These are phyloP conservation scores for Danio albolineatus DNA, from an alignment of 2,797 vertebrate genomes.

Conservation along the genomic window DNA sequence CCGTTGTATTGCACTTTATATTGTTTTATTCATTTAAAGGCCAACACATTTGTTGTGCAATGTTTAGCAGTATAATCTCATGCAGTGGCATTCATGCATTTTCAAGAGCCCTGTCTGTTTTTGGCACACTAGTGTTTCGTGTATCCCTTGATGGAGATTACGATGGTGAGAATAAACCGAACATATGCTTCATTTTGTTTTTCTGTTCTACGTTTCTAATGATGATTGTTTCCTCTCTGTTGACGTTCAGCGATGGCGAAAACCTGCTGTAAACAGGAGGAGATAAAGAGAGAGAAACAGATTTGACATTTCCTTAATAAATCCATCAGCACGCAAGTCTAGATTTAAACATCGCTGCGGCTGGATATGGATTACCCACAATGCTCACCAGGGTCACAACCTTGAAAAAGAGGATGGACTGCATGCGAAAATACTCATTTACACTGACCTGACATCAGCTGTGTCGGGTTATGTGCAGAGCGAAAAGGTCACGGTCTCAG, in stretches of 20 bases:
- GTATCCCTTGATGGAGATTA: not conserved
- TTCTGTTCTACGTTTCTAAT: not conserved
- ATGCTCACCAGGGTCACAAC: constrained; percentile 31
- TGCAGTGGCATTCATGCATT: not conserved
- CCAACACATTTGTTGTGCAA: not conserved
- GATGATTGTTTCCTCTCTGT: not conserved
- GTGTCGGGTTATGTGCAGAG: not conserved
- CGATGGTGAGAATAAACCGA: not conserved
- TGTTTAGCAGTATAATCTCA: not conserved
- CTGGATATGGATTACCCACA: constrained; percentile 47
- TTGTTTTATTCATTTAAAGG: not conserved
- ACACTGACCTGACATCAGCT: constrained; percentile 16
- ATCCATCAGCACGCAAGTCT: constrained; percentile 46
- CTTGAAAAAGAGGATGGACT: not conserved
- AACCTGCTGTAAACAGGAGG: not conserved
- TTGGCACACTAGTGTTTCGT: no score
- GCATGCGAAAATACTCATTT: not conserved
- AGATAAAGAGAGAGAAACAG: constrained; percentile 13
- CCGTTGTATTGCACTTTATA: not conserved
- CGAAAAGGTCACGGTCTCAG: not conserved
- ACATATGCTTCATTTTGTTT: constrained; percentile 14
- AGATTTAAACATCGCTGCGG: constrained; percentile 16
- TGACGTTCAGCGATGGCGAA: not conserved
- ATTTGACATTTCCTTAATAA: constrained; percentile 57
- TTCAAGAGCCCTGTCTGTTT: not conserved